These are phyloP conservation scores for Philopedon plagiatum DNA, from an alignment of 2,888 invertebrate genomes.

Conservation along the genomic window DNA sequence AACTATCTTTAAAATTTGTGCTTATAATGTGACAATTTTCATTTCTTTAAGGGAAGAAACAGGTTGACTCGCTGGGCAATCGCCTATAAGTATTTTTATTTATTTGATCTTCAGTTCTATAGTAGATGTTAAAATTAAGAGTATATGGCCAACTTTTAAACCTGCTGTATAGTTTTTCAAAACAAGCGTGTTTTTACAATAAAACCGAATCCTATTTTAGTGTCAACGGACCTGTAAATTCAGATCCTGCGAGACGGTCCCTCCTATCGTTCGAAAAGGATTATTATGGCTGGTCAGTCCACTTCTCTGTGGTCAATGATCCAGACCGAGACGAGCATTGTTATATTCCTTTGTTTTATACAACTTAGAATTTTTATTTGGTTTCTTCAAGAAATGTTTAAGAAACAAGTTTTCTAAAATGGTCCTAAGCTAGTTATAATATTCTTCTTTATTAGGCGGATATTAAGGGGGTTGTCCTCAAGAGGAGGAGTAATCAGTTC, in stretches of 20 bases:
- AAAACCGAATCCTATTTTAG: not conserved
- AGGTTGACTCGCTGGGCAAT: no score
- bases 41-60: no score
- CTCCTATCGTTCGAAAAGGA: slow-evolving; percentile 1
- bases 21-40: no score
- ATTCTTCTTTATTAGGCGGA: no score
- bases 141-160: no score
- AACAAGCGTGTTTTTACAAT: not conserved
- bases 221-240: slow-evolving; percentile 3
- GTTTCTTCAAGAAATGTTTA: not conserved
- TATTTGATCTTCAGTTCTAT: no score
- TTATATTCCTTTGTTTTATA: slow-evolving; percentile 6
- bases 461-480: no score
- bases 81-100: no score
- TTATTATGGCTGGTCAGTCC: slow-evolving; percentile 14
- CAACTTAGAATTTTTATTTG: not conserved
- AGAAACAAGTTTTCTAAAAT: not conserved
- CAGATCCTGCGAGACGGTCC: not conserved
- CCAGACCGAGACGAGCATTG: slow-evolving; percentile 8
- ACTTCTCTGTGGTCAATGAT: slow-evolving; percentile 15
- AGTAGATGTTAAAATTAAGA: no score
- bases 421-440: no score
- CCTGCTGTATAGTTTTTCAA: not conserved
- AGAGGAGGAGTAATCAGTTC: no score
- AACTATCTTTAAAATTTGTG: no score